A percentile compares a stretch with the other conserved stretches of the same genome.
phyloP scores from a whole-genome alignment of 2,888 invertebrate species.

The Epinotia nisella region DNA sequence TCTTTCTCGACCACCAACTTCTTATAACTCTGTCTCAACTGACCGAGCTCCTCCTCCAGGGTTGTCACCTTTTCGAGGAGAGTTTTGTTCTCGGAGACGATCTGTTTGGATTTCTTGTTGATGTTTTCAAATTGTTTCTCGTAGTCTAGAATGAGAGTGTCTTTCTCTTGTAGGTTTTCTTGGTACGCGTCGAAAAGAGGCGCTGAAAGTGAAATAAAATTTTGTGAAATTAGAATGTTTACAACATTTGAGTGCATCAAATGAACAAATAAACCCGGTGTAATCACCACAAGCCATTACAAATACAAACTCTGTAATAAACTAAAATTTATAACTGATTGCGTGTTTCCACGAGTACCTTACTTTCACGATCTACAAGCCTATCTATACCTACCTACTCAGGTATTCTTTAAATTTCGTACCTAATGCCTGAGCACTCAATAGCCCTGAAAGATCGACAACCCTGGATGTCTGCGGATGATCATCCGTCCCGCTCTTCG shows the following conservation, averaged over 20 bases:
- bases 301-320: too few species aligned
- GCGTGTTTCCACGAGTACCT: too few species aligned
- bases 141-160: slow-evolving; percentile 88
- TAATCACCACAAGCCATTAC: too few species aligned
- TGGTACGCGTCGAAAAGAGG: slow-evolving; percentile 92
- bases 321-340: too few species aligned
- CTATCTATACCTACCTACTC: too few species aligned
- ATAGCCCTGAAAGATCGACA: slow-evolving; percentile 81
- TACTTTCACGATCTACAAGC: too few species aligned
- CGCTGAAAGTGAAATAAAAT: slow-evolving; percentile 60
- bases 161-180: slow-evolving; percentile 90
- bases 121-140: slow-evolving; percentile 89
- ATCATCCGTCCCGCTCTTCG: slow-evolving; percentile 60
- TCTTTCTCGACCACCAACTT: slow-evolving; percentile 75
- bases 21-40: slow-evolving; percentile 75
- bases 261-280: too few species aligned
- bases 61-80: slow-evolving; percentile 74
- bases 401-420: slow-evolving; percentile 19
- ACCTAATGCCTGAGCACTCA: slow-evolving; percentile 87
- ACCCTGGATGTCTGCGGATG: slow-evolving; percentile 66
- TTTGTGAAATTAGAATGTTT: background rate
- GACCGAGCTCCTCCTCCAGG: slow-evolving; percentile 67
- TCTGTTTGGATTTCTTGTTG: slow-evolving; percentile 88
- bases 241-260: background rate
- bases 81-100: slow-evolving; percentile 88